Base-by-base conservation (phyloP, 2,113 vertebrate genomes). In the Lophura nycthemera region DNA sequence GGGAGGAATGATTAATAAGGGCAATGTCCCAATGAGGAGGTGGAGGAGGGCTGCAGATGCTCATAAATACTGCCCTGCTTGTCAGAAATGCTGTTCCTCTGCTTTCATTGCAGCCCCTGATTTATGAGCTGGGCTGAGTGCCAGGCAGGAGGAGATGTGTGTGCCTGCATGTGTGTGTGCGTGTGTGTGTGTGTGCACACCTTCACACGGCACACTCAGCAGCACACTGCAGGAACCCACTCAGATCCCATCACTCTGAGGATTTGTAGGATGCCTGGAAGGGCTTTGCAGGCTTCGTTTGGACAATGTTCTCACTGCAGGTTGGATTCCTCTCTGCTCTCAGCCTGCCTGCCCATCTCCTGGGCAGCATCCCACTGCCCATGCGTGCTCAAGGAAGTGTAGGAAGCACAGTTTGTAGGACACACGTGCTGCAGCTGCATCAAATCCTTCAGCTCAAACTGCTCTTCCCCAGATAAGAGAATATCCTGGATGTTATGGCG, bases 321-420 rank as follows among this genome's bases (percentile, higher is more conserved):
- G 3, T 66, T 16, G n/a, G 10, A 3, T 32, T 59, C 48, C 56
- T 70, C 25, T 65, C 42, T 32, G 71, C 50, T 14, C 11, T 54
- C 36, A 1, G 3, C n/a, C 69, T 40, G 13, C 30, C 42, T 8
- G 38, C 45, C 8, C 7, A 5, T 8, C 45, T 47, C 57, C 29
- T 40, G 32, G 25, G 22, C 47, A 50, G 2, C 5, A 27, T 21
- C 30, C 34, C 6, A 6, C 14, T 7, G 50, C 38, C 13, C 9
- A 0, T 6, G 30, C 2, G 1, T 40, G 25, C 29, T 5, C 4
- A 38, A 38, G 43, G 43, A 45, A 25, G 29, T 3, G 19, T 7
- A 10, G 15, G 24, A 34, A 40, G 27, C 24, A 27, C 64, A 29
- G 25, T 76, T 76, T 65, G 50, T 60, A 59, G 64, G 18, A 48